These are phyloP conservation scores for Cettia cetti DNA, from an alignment of 2,113 vertebrate genomes.

Conservation along the genomic window DNA sequence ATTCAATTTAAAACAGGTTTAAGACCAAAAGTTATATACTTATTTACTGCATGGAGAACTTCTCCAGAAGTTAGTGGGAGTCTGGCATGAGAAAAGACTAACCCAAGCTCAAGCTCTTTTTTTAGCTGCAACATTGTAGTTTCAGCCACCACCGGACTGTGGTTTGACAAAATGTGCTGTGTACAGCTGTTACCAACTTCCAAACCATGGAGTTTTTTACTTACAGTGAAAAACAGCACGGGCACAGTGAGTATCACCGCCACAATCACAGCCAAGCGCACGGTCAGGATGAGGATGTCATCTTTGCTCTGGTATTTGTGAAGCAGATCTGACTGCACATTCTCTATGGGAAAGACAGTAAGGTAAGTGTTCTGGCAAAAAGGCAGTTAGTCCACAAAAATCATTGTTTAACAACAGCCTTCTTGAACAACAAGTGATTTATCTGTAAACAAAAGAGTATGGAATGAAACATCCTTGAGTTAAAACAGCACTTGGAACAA, in stretches of 20 bases:
- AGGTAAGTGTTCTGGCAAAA: not conserved
- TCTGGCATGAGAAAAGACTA: not conserved
- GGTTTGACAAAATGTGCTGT: not conserved
- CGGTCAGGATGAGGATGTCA: slow-evolving; percentile 73
- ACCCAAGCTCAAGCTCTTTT: not conserved
- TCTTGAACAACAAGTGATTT: slow-evolving; percentile 53
- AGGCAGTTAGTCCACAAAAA: slow-evolving; percentile 13
- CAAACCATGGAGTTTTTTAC: not conserved
- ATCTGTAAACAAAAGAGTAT: slow-evolving; percentile 10
- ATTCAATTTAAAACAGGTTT: not conserved
- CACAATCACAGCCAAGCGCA: slow-evolving; percentile 77
- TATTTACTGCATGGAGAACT: not conserved
- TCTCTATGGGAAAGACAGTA: slow-evolving; percentile 56
- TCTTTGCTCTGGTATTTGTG: slow-evolving; percentile 73
- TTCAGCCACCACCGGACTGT: not conserved
- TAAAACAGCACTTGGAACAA: slow-evolving; percentile 4
- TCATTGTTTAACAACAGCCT: slow-evolving; percentile 26
- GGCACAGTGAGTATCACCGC: slow-evolving; percentile 81
- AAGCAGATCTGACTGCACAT: slow-evolving; percentile 76
- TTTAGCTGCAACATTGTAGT: not conserved
- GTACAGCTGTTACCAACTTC: not conserved
- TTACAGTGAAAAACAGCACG: slow-evolving; percentile 80
- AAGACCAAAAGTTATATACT: not conserved
- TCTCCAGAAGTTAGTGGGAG: not conserved
- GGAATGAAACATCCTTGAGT: slow-evolving; percentile 27